Conservation (phyloP, 2,888 invertebrate genomes). For the Priocnemis perturbator region DNA sequence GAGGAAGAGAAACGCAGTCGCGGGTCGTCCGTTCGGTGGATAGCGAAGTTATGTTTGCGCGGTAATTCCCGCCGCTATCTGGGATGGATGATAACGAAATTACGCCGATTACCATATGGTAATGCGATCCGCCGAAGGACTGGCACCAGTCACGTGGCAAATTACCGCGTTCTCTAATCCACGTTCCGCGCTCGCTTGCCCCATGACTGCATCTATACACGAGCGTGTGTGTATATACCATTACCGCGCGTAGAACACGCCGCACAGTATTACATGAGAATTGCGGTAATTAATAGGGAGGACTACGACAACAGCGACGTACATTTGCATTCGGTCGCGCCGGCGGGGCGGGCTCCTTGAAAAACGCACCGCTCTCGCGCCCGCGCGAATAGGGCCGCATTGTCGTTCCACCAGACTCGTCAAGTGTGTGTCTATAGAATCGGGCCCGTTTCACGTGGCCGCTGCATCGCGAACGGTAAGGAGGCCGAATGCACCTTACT, state of each 20-base stretch:
- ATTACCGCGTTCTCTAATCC: slow-evolving; percentile 57
- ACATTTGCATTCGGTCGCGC: neutral
- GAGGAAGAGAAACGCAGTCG: too few species aligned
- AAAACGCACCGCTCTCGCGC: too few species aligned
- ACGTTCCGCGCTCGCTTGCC: slow-evolving; percentile 38
- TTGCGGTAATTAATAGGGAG: slow-evolving; percentile 2
- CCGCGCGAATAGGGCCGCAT: too few species aligned
- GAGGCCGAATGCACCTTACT: too few species aligned
- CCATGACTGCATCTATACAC: slow-evolving; percentile 3
- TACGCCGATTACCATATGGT: slow-evolving; percentile 61
- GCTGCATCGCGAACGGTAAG: too few species aligned
- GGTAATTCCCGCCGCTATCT: slow-evolving; percentile 35
- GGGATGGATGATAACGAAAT: slow-evolving; percentile 46
- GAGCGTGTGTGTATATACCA: slow-evolving; percentile 13
- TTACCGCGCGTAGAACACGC: neutral
- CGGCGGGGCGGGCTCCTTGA: too few species aligned
- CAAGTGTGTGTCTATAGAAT: too few species aligned
- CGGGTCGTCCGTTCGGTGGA: neutral
- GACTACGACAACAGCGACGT: neutral
- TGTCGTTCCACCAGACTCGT: too few species aligned
- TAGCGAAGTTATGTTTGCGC: slow-evolving; percentile 18
- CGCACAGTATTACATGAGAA: neutral
- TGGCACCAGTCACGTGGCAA: slow-evolving; percentile 56
- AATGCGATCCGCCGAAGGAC: slow-evolving; percentile 58
- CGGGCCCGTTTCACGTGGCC: too few species aligned